Percentiles rank a stretch among this genome's conserved stretches.
These are phyloP conservation scores for Dynastes tityus DNA, from an alignment of 2,888 invertebrate species.

Conservation along the genomic window DNA sequence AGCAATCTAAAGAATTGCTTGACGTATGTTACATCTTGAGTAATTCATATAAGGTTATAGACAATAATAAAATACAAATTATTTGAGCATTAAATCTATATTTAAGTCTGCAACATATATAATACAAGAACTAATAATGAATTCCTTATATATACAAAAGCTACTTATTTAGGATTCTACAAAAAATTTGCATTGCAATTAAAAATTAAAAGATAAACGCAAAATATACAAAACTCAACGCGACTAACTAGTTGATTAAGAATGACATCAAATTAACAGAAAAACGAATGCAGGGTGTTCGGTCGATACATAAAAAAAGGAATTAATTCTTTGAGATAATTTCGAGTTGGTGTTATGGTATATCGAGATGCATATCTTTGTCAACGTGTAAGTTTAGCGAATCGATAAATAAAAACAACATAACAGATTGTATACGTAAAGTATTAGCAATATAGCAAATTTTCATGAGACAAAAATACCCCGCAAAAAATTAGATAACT, in stretches of 20 bases:
- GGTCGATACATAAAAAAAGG: neutral
- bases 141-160: slow-evolving; percentile 58
- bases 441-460: neutral
- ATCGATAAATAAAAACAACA: slow-evolving; percentile 25
- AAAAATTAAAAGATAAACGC: slow-evolving; percentile 33
- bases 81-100: slow-evolving; percentile 48
- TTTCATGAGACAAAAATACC: slow-evolving; percentile 34
- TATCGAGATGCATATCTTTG: neutral
- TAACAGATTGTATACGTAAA: neutral
- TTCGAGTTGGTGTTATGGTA: neutral
- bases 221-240: slow-evolving; percentile 34
- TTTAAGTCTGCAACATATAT: slow-evolving; percentile 53
- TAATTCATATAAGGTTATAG: too few relatives aligned
- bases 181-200: slow-evolving; percentile 31
- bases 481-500: slow-evolving; percentile 30
- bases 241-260: slow-evolving; percentile 32
- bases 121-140: slow-evolving; percentile 54
- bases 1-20: too few relatives aligned
- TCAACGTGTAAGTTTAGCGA: slow-evolving; percentile 1
- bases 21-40: too few relatives aligned
- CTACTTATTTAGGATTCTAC: slow-evolving; percentile 52
- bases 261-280: slow-evolving; percentile 25
- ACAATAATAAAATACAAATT: slow-evolving; percentile 25
- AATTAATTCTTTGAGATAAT: slow-evolving; percentile 10
- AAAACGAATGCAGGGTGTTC: slow-evolving; percentile 22